Percentiles rank a stretch among this genome's conserved stretches.
These are phyloP conservation scores for Bergia puertoricense DNA, from an alignment of 92 coral and sea anemone species.

Conservation along the genomic window DNA sequence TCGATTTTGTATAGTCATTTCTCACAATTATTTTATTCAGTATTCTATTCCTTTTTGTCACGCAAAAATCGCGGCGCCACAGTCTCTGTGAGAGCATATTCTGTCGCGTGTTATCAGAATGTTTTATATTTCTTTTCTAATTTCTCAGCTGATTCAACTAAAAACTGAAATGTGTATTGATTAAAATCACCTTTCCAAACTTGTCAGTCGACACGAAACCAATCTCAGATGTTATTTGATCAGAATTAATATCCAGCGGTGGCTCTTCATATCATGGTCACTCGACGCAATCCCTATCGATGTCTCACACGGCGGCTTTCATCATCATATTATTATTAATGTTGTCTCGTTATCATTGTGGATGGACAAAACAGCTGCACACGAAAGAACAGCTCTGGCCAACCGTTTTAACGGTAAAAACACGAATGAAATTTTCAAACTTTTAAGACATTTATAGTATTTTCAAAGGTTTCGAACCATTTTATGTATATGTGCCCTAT, in stretches of 20 bases:
- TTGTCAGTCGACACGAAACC: background rate
- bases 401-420: no score
- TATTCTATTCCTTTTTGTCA: background rate
- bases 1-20: background rate
- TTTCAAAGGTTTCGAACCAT: background rate
- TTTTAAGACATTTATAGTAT: no score
- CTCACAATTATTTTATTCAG: no score
- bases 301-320: background rate
- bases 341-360: background rate
- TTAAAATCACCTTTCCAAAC: background rate
- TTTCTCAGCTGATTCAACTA: background rate
- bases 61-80: background rate
- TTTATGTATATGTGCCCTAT: no score
- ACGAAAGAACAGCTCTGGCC: background rate
- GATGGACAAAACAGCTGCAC: background rate
- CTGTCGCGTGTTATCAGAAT: background rate
- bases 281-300: background rate
- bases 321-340: no score
- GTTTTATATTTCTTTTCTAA: background rate
- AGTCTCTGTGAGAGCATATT: background rate
- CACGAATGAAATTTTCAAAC: background rate
- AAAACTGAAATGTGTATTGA: background rate
- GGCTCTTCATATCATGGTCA: background rate
- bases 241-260: background rate
- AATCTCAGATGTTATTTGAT: background rate